These are phyloP conservation scores for Sorex fumeus DNA, from an alignment of 2,113 vertebrate genomes.

Conservation along the genomic window DNA sequence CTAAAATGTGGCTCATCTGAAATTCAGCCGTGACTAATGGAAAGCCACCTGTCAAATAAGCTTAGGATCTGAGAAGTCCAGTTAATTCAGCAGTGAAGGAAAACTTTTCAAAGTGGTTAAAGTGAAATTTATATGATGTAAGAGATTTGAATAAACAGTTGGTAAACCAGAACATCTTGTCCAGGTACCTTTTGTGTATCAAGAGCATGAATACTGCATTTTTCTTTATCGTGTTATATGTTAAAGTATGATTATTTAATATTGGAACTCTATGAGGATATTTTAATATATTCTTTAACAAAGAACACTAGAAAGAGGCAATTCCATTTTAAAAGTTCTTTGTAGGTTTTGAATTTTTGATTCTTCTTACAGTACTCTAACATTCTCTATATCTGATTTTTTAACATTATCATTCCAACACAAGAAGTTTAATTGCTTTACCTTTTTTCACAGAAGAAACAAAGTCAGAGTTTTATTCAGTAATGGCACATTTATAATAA, in stretches of 20 bases:
- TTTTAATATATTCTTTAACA: slow-evolving; percentile 17
- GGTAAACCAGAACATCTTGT: slow-evolving; percentile 44
- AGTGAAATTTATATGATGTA: slow-evolving; percentile 29
- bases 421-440: slow-evolving; percentile 27
- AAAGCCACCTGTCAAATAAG: background rate
- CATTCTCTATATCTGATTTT: slow-evolving; percentile 9
- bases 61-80: background rate
- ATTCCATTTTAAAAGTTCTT: background rate
- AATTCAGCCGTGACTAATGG: background rate
- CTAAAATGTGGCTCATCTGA: background rate
- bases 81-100: background rate
- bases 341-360: slow-evolving; percentile 37
- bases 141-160: background rate
- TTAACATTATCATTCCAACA: background rate
- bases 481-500: slow-evolving; percentile 18
- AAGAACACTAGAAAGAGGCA: background rate
- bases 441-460: slow-evolving; percentile 6
- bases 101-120: slow-evolving; percentile 23
- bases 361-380: background rate
- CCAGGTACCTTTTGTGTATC: slow-evolving; percentile 20
- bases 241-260: slow-evolving; percentile 45
- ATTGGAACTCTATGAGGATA: slow-evolving; percentile 33
- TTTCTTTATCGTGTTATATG: background rate
- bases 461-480: slow-evolving; percentile 4
- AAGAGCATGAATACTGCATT: slow-evolving; percentile 3